These are phyloP conservation scores for Peucedramus taeniatus DNA, from an alignment of 2,113 vertebrate genomes.

Conservation along the genomic window DNA sequence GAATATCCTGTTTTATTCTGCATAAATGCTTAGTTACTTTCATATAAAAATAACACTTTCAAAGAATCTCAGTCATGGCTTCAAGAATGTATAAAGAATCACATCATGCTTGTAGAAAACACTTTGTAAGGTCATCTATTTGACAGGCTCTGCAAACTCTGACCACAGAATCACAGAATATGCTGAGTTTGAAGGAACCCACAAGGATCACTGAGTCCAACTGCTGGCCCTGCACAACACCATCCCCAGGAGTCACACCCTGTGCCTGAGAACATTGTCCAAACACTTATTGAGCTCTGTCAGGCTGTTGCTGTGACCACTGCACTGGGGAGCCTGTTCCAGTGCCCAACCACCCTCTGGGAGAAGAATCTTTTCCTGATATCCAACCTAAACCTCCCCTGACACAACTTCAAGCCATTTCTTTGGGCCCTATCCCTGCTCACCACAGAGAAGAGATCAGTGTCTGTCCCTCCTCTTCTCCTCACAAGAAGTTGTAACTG, in stretches of 20 bases:
- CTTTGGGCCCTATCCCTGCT: no score
- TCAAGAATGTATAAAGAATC: background rate
- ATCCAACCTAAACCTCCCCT: background rate
- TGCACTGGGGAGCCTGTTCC: background rate
- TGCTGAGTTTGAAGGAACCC: background rate
- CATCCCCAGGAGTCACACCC: background rate
- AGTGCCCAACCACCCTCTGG: background rate
- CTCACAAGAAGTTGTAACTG: background rate
- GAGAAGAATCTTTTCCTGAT: background rate
- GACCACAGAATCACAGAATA: background rate
- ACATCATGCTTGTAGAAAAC: background rate
- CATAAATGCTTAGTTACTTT: background rate
- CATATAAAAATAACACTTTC: background rate
- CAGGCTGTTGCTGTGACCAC: background rate
- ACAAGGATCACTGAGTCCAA: rapidly evolving
- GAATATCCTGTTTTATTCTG: background rate
- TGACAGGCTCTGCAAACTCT: background rate
- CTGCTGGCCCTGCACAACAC: background rate
- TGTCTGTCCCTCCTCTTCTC: background rate
- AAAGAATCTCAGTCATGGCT: background rate
- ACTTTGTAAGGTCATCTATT: background rate
- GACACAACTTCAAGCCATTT: background rate
- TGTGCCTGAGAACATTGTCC: background rate
- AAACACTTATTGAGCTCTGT: background rate
- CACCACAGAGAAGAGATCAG: background rate